Evolutionary conservation across 2,888 invertebrate genomes (phyloP).

Genomic region (Sarcophaga subvicina): DNA sequence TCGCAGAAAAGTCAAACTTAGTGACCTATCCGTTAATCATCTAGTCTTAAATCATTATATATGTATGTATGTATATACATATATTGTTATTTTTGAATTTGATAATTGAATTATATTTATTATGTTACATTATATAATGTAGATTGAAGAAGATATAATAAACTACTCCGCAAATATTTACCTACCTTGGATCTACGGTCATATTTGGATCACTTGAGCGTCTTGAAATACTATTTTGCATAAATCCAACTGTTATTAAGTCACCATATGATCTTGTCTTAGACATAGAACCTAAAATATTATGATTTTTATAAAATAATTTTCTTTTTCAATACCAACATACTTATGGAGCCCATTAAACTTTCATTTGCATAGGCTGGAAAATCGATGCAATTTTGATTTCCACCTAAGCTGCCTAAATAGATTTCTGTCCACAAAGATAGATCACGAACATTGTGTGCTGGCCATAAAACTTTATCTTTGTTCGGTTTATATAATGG

Average conservation of each 20-base stretch:
- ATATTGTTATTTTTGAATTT: too few relatives aligned
- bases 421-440: constrained; percentile 93
- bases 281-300: constrained; percentile 84
- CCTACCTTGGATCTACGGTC: constrained; percentile 87
- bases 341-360: constrained; percentile 76
- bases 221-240: constrained; percentile 84
- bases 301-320: constrained; percentile 1
- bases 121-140: too few relatives aligned
- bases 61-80: too few relatives aligned
- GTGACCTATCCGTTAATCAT: too few relatives aligned
- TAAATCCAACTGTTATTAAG: constrained; percentile 85
- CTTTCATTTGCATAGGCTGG: constrained; percentile 77
- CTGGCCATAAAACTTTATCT: constrained; percentile 89
- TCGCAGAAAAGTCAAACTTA: too few relatives aligned
- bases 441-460: constrained; percentile 91
- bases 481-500: constrained; percentile 88
- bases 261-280: constrained; percentile 95
- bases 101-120: too few relatives aligned
- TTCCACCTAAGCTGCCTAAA: constrained; percentile 84
- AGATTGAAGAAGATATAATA: too few relatives aligned
- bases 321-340: constrained; percentile 30
- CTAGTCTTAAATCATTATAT: too few relatives aligned
- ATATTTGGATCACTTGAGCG: constrained; percentile 94
- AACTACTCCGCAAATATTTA: constrained; percentile 50
- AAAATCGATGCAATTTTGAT: constrained; percentile 81